phyloP scores from a whole-genome alignment of 2,797 vertebrate genomes.

The Fistularia commersonii region DNA sequence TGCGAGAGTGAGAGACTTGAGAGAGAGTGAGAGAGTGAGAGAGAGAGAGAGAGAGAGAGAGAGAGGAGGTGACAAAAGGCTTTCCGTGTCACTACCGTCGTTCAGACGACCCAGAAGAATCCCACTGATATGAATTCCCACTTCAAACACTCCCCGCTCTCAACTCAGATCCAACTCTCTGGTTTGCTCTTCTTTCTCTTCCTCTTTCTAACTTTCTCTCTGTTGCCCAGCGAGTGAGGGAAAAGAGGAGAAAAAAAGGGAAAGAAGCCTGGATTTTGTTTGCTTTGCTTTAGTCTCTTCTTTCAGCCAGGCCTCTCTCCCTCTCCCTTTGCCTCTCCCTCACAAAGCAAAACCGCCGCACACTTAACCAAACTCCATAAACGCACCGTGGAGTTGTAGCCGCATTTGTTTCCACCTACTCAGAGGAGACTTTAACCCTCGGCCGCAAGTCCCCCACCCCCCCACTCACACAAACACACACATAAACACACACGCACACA shows the following conservation, averaged over 20 bases:
- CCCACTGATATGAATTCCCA: conserved; percentile 94
- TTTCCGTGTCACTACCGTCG: conserved; percentile 97
- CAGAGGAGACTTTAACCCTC: conserved; percentile 4
- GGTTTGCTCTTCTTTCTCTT: conserved; percentile 50
- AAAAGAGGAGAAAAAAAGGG: too few species aligned
- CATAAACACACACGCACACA: too few species aligned
- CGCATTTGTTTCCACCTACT: conserved; percentile 53
- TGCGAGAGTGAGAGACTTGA: too few species aligned
- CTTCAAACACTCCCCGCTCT: conserved; percentile 84
- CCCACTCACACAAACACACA: too few species aligned
- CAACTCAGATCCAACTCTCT: conserved; percentile 94
- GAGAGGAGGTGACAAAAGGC: conserved; percentile 93
- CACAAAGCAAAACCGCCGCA: conserved; percentile 90
- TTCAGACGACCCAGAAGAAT: conserved; percentile 95
- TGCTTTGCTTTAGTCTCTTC: conserved; percentile 82
- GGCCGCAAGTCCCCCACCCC: too few species aligned
- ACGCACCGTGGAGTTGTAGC: conserved; percentile 64
- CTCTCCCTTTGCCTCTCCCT: too few species aligned
- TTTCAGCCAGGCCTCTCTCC: conserved; percentile 83
- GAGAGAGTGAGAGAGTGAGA: too few species aligned
- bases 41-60: conserved; percentile 86
- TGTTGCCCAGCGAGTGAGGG: too few species aligned
- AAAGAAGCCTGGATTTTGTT: too few species aligned
- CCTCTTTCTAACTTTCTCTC: conserved; percentile 2
- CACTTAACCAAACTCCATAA: conserved; percentile 86